Conservation (phyloP, 2,888 invertebrate genomes). For the Cenopis cana region DNA sequence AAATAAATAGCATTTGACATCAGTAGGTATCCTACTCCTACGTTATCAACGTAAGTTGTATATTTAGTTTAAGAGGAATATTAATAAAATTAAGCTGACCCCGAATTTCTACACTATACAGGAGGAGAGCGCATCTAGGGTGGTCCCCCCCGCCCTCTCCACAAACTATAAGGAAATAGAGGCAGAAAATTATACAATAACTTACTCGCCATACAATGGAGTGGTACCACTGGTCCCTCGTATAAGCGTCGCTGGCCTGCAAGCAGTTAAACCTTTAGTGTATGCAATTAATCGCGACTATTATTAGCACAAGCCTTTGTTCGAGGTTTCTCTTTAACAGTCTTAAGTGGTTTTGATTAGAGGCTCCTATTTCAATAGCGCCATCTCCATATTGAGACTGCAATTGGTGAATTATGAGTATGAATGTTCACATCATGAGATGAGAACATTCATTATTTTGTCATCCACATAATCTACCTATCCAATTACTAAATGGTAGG, state of each 20-base stretch:
- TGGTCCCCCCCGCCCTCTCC: background rate
- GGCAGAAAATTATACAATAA: slow-evolving; percentile 43
- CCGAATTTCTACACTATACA: background rate
- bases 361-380: slow-evolving; percentile 3
- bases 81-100: background rate
- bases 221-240: slow-evolving; percentile 93
- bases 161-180: background rate
- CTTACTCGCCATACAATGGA: slow-evolving; percentile 92
- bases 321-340: slow-evolving; percentile 29
- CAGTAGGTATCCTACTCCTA: slow-evolving; percentile 35
- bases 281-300: slow-evolving; percentile 34
- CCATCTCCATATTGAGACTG: background rate
- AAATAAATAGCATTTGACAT: slow-evolving; percentile 55
- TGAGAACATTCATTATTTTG: too few relatives aligned
- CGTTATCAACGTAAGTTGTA: slow-evolving; percentile 32
- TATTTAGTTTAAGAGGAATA: background rate
- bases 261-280: slow-evolving; percentile 56
- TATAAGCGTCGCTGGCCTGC: slow-evolving; percentile 91
- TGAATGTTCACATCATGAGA: background rate
- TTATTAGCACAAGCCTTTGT: slow-evolving; percentile 31
- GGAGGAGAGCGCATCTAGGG: background rate
- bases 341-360: slow-evolving; percentile 38
- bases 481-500: too few relatives aligned
- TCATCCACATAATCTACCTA: too few relatives aligned
- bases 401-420: background rate